phyloP scores from a whole-genome alignment of 1,140 invertebrate genomes.

The Drosophila sechellia region DNA sequence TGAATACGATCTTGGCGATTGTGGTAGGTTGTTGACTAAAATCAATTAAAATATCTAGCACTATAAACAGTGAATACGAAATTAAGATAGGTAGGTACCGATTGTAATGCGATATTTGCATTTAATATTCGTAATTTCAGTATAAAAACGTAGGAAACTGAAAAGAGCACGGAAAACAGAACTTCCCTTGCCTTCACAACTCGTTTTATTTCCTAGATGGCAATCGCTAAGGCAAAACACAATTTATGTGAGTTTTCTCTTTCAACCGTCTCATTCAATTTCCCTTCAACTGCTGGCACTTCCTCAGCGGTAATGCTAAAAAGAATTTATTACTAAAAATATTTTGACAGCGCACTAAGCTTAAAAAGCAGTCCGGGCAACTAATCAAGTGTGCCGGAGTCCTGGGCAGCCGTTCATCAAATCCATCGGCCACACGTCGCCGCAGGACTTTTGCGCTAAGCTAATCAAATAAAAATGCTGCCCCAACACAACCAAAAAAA shows the following conservation, averaged over 20 bases:
- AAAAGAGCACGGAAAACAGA: too few relatives aligned
- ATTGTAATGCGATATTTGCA: too few relatives aligned
- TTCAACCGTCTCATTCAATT: conserved; percentile 52
- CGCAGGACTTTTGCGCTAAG: conserved; percentile 76
- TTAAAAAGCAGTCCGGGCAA: conserved; percentile 69
- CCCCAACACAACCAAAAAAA: conserved; percentile 28
- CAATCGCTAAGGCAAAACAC: conserved; percentile 14
- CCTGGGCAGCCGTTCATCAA: conserved; percentile 74
- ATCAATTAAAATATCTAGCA: conserved; percentile 14
- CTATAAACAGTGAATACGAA: too few relatives aligned
- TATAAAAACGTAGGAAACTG: too few relatives aligned
- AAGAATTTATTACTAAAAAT: conserved; percentile 82
- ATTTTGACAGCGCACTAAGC: conserved; percentile 78
- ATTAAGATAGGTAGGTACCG: too few relatives aligned
- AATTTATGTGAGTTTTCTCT: conserved; percentile 45
- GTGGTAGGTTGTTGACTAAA: conserved; percentile 40
- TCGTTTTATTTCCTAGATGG: conserved; percentile 5
- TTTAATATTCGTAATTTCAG: too few relatives aligned
- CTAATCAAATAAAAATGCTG: conserved; percentile 82
- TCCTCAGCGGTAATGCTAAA: conserved; percentile 45
- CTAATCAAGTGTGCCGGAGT: conserved; percentile 69
- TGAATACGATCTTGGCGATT: conserved; percentile 48
- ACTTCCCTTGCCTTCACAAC: not conserved
- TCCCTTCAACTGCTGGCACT: conserved; percentile 44
- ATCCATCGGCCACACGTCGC: conserved; percentile 76